Conservation (phyloP, 1,140 invertebrate genomes). For the Scaptomyza pallida region DNA sequence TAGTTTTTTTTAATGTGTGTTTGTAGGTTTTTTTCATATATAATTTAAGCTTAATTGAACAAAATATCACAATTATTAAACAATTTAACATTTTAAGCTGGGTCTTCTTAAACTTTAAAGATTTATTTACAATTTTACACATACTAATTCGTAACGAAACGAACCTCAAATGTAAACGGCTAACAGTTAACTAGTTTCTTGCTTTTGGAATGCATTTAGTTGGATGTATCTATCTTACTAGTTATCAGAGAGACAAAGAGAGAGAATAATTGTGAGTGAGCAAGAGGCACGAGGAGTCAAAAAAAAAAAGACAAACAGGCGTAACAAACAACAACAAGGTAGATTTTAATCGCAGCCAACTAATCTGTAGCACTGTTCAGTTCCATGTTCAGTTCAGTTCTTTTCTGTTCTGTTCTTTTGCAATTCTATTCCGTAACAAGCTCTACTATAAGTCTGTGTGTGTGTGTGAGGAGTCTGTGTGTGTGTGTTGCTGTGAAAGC, state of each 20-base stretch:
- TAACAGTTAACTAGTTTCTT: slow-evolving; percentile 76
- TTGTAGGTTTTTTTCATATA: slow-evolving; percentile 32
- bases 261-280: slow-evolving; percentile 1
- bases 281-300: slow-evolving; percentile 4
- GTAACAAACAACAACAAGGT: slow-evolving; percentile 70
- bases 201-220: slow-evolving; percentile 79
- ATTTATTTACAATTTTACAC: slow-evolving; percentile 58
- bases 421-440: slow-evolving; percentile 29
- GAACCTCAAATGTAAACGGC: slow-evolving; percentile 29
- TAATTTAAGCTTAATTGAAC: slow-evolving; percentile 75
- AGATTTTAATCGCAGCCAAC: slow-evolving; percentile 75
- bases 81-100: slow-evolving; percentile 54
- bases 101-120: slow-evolving; percentile 6
- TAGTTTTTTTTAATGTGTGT: slow-evolving; percentile 20
- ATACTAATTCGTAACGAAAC: slow-evolving; percentile 26
- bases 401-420: slow-evolving; percentile 24
- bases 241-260: slow-evolving; percentile 22
- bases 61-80: slow-evolving; percentile 81
- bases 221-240: slow-evolving; percentile 42
- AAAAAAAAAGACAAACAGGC: slow-evolving; percentile 38
- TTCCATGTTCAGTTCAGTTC: slow-evolving; percentile 17
- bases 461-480: slow-evolving; percentile 12
- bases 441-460: slow-evolving; percentile 18
- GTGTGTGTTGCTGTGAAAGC: slow-evolving; percentile 37
- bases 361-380: slow-evolving; percentile 71